A percentile compares a stretch with the other conserved stretches of the same genome.
Conservation (phyloP, 2,797 vertebrate species). For the Coregonus suidteri region DNA sequence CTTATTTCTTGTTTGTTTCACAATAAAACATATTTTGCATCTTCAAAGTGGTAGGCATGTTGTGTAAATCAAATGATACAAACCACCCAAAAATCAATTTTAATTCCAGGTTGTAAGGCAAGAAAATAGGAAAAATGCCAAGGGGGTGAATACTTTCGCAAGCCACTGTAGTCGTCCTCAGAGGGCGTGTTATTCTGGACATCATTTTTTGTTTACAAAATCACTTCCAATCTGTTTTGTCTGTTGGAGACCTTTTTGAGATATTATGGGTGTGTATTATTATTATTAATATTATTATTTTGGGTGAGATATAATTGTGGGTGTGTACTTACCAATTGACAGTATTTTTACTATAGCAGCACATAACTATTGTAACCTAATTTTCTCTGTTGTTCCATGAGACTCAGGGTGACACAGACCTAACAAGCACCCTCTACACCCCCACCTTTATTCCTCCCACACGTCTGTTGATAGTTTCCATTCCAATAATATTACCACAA, state of each 20-base stretch:
- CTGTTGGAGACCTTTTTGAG: background rate
- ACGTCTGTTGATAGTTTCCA: slow-evolving; percentile 13
- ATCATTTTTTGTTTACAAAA: background rate
- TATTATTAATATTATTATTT: background rate
- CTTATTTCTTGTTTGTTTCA: too few relatives aligned
- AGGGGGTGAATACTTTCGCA: too few relatives aligned
- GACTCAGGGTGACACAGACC: background rate
- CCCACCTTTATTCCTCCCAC: background rate
- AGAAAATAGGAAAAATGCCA: too few relatives aligned
- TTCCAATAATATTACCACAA: background rate
- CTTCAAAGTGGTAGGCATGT: too few relatives aligned
- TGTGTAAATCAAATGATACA: too few relatives aligned
- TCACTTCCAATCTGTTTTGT: background rate
- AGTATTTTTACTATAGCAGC: background rate
- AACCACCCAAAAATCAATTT: too few relatives aligned
- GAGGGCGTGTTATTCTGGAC: background rate
- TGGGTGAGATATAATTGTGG: background rate
- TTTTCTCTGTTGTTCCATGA: background rate
- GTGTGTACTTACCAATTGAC: background rate
- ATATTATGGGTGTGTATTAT: background rate
- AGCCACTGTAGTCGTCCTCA: background rate
- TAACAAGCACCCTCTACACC: background rate
- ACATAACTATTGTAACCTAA: background rate
- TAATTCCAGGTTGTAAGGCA: too few relatives aligned
- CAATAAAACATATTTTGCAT: too few relatives aligned